phyloP scores from a whole-genome alignment of 2,113 vertebrate genomes.

The Hiodon alosoides region DNA sequence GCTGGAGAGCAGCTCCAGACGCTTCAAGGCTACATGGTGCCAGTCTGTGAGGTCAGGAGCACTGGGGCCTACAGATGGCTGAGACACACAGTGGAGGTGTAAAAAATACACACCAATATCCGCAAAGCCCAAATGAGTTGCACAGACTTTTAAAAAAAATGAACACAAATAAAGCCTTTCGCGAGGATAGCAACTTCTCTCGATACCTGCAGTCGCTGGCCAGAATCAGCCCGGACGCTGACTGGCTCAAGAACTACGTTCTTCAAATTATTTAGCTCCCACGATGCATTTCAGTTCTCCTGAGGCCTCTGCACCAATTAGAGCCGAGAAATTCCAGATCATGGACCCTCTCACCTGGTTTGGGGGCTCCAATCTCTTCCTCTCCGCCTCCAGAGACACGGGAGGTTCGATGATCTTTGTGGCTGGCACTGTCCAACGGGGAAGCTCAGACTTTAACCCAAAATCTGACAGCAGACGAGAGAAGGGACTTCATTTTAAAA shows the following conservation, averaged over 20 bases:
- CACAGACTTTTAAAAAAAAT: no score
- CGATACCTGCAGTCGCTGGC: no score
- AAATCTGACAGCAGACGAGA: constrained; percentile 62
- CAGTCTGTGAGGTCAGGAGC: constrained; percentile 51
- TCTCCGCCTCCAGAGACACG: constrained; percentile 44
- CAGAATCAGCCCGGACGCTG: no score
- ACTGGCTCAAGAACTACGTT: no score
- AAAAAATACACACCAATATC: no score
- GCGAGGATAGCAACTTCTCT: no score
- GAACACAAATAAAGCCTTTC: no score
- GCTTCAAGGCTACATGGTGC: constrained; percentile 62
- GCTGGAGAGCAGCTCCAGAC: constrained; percentile 70
- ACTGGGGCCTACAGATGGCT: constrained; percentile 62
- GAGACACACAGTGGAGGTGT: constrained; percentile 25
- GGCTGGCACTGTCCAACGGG: constrained; percentile 62
- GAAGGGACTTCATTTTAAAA: background rate
- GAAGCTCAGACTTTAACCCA: constrained; percentile 59
- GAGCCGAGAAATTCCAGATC: background rate
- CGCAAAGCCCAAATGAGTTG: no score
- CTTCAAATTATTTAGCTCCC: no score
- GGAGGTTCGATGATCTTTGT: constrained; percentile 54
- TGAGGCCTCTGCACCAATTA: no score
- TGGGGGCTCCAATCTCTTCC: constrained; percentile 53
- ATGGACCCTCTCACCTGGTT: constrained; percentile 58
- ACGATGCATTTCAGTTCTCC: no score